A percentile compares a stretch with the other conserved stretches of the same genome.
phyloP scores from a whole-genome alignment of 2,888 invertebrate species.

The Eristalis intricaria region DNA sequence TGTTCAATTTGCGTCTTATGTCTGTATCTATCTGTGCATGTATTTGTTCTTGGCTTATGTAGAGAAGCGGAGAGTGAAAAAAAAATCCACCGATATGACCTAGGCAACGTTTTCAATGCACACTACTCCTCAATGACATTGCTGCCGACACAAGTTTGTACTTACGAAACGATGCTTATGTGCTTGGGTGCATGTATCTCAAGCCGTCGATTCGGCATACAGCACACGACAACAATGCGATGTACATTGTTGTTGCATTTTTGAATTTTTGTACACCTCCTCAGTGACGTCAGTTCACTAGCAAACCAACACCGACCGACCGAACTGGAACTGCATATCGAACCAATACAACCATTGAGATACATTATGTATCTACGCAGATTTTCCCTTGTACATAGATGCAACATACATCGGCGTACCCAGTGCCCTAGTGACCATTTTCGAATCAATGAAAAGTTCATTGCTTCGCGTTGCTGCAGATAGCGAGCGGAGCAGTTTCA shows the following conservation, averaged over 20 bases:
- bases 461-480: slow-evolving; percentile 67
- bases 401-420: slow-evolving; percentile 46
- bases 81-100: slow-evolving; percentile 49
- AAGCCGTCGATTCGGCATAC: slow-evolving; percentile 1
- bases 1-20: slow-evolving; percentile 37
- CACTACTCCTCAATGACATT: slow-evolving; percentile 64
- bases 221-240: slow-evolving; percentile 45
- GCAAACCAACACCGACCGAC: no score
- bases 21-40: slow-evolving; percentile 4
- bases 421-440: slow-evolving; percentile 71
- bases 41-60: slow-evolving; percentile 12
- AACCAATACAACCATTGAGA: slow-evolving; percentile 1
- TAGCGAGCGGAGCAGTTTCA: slow-evolving; percentile 52
- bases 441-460: slow-evolving; percentile 73
- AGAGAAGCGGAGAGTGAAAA: not conserved
- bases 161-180: not conserved
- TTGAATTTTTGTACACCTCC: slow-evolving; percentile 34
- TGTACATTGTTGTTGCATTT: slow-evolving; percentile 48
- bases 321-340: slow-evolving; percentile 35
- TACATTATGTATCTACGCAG: slow-evolving; percentile 56
- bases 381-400: slow-evolving; percentile 33
- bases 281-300: slow-evolving; percentile 65
- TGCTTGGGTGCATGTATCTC: not conserved
- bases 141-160: slow-evolving; percentile 36
- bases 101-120: slow-evolving; percentile 47